Evolutionary conservation across 2,113 vertebrate species (phyloP), one percentile per base, ranked within the genome.

Genomic region (Clarias gariepinus): DNA sequence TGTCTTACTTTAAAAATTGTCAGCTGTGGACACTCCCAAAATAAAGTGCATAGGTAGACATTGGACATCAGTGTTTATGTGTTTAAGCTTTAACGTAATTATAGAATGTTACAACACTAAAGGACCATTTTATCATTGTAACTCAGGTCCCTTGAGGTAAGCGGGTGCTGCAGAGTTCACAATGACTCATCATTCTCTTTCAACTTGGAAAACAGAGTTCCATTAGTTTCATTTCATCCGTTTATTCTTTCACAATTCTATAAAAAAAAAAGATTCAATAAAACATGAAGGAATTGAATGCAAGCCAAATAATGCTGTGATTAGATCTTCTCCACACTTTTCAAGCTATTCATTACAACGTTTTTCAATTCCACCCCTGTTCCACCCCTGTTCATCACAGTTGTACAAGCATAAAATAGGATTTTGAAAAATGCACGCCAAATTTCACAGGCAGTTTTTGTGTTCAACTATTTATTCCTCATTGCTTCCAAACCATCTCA

Each of bases 161-260:
- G 77, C 78, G 52, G 85, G 30, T 23, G 66, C 53, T 63, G 23
- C 61, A 23, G 68, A 85, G 79, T 79, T 74, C 64, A 63, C 28
- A 55, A 60, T 89, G 78, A 89, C 73, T 87, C 83, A 85, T 57
- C 33, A 64, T 36, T 61, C 64, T 57, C 19, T 58, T 81, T 81
- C 47, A 33, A 36, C 47, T 86, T 63, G 19, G 66, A 52, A 57
- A 68, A 57, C 57, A 33, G 30, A 87, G 58, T 52, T 15, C 25
- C 41, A 30, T 57, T 71, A 23, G 25, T 61, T 60, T 81, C 21
- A 18, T 41, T 28, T 16, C 64, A 61, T 25, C n/a, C 78, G 5
- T 52, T 86, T 36, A 36, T 60, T 21, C 19, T 73, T 73, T 4
- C 7, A 36, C 30, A 16, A 0, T 55, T 30, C 21, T 61, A 60